Percentiles rank a stretch among this genome's conserved stretches.
phyloP scores from a whole-genome alignment of 2,888 invertebrate genomes.

The Erebia aethiops region DNA sequence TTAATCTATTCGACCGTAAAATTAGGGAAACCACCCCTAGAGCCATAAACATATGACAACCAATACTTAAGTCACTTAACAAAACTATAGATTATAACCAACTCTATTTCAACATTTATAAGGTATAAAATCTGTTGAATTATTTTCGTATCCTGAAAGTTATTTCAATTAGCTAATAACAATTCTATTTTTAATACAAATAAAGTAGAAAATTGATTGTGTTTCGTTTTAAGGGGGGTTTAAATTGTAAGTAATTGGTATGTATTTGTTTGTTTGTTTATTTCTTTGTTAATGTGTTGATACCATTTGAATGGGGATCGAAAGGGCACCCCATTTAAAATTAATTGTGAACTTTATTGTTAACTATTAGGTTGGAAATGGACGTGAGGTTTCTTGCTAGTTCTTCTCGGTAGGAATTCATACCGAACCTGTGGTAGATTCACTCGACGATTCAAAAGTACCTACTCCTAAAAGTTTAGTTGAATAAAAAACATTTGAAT shows the following conservation, averaged over 20 bases:
- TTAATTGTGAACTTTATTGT: conserved; percentile 1
- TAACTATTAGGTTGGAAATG: background rate
- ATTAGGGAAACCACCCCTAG: conserved; percentile 38
- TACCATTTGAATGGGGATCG: conserved; percentile 17
- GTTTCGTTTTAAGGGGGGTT: conserved; percentile 9
- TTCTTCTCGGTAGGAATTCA: too few species aligned
- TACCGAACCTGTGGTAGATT: too few species aligned
- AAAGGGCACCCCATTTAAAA: background rate
- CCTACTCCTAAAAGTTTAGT: too few species aligned
- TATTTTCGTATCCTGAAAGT: background rate
- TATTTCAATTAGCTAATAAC: background rate
- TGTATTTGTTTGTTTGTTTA: conserved; percentile 37
- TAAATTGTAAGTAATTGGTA: conserved; percentile 26
- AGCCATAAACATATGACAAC: conserved; percentile 41
- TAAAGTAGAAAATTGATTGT: conserved; percentile 1
- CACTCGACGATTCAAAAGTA: too few species aligned
- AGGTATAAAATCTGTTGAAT: background rate
- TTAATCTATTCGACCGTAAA: conserved; percentile 38
- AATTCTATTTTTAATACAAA: background rate
- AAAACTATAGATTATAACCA: background rate
- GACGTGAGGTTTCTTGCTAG: too few species aligned
- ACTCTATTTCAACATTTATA: background rate
- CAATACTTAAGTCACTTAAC: conserved; percentile 32
- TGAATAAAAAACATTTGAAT: too few species aligned
- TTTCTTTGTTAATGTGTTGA: conserved; percentile 35